These are phyloP conservation scores for Festucalex cinctus DNA, from an alignment of 2,113 vertebrate species.

Conservation along the genomic window DNA sequence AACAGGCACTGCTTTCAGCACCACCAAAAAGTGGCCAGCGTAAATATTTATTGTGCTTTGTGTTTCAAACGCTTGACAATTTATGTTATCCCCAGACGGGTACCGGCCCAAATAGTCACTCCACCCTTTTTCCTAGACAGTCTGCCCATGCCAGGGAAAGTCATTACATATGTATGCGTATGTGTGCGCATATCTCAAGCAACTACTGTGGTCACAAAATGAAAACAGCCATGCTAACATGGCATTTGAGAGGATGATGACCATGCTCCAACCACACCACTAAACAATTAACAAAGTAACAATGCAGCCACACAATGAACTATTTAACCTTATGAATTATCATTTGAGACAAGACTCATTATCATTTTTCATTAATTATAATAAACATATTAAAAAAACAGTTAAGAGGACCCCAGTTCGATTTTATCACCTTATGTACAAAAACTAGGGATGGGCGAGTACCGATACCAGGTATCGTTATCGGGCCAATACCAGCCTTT, in stretches of 20 bases:
- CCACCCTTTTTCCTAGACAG: conserved; percentile 54
- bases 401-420: neutral
- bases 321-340: neutral
- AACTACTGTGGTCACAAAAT: conserved; percentile 49
- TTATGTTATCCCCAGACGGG: conserved; percentile 52
- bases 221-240: conserved; percentile 43
- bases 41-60: conserved; percentile 56
- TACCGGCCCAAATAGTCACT: conserved; percentile 45
- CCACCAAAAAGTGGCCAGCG: conserved; percentile 39
- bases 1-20: conserved; percentile 23
- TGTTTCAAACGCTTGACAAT: conserved; percentile 32
- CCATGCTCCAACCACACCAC: conserved; percentile 39
- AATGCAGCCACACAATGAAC: conserved; percentile 20
- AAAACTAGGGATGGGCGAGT: no score
- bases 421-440: neutral
- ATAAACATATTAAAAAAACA: no score
- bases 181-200: conserved; percentile 12
- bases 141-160: conserved; percentile 49
- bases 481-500: no score
- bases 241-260: conserved; percentile 38
- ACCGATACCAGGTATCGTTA: no score
- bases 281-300: conserved; percentile 33
- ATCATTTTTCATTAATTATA: neutral
- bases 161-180: conserved; percentile 40
- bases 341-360: neutral